Conservation (phyloP, 64 coral and sea anemone species). For the Actinia equina region DNA sequence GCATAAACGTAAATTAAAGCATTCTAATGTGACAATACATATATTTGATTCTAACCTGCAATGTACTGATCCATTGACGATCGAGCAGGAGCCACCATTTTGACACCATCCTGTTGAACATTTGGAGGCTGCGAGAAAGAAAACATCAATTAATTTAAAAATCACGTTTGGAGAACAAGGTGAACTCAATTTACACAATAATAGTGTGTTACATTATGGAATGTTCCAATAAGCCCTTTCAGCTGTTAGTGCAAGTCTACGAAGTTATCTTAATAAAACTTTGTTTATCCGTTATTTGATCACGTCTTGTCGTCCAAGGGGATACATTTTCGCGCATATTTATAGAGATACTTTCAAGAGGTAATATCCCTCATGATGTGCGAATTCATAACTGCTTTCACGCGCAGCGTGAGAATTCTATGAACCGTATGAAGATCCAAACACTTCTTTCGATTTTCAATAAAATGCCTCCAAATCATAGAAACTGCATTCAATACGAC, state of each 20-base stretch:
- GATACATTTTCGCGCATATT: background rate
- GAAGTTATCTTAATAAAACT: background rate
- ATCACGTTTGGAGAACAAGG: constrained; percentile 41
- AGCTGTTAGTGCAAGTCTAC: background rate
- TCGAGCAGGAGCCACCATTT: constrained; percentile 46
- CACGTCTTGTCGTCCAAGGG: background rate
- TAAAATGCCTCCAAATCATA: background rate
- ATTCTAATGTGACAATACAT: background rate
- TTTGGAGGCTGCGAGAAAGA: constrained; percentile 42
- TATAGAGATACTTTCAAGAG: background rate
- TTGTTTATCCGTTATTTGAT: background rate
- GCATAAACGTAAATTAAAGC: background rate
- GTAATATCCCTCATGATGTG: background rate
- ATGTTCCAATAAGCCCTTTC: background rate
- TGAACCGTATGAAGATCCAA: constrained; percentile 13
- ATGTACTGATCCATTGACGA: background rate
- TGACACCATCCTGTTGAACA: constrained; percentile 30
- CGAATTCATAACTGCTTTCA: constrained; percentile 13
- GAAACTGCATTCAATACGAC: background rate
- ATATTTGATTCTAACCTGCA: constrained; percentile 40
- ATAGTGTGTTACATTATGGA: constrained; percentile 7
- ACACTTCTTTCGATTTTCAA: background rate
- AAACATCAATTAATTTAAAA: constrained; percentile 50
- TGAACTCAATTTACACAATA: constrained; percentile 26
- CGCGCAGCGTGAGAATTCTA: constrained; percentile 5